Base-by-base conservation (phyloP, 2,888 invertebrate genomes). In the Meiosimyza platycephala region DNA sequence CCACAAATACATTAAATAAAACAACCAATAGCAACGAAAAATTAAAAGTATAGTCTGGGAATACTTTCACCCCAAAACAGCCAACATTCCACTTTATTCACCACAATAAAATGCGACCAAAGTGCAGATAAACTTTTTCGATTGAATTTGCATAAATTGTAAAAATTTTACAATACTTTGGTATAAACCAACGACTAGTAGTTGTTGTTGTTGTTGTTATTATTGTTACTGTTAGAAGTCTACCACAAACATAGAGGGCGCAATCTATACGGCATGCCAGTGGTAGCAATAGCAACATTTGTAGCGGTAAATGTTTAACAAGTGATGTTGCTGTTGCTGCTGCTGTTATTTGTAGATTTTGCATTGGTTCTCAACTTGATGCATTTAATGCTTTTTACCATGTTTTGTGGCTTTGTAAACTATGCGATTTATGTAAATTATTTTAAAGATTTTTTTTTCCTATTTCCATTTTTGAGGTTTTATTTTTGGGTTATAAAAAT, bases 101-200 rank as follows among this genome's bases (percentile, higher is more conserved):
- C 60, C 69, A 52, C 60, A 62, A 50, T 69, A 69, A 69, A 69
- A 28, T 60, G 69, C 60, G 51, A 60, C 60, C 69, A 69, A 69
- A 40, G 51, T 69, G 60, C 69, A 62, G 69, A 62, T 69, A 69
- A 69, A 69, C 40, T 60, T 69, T 40, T 69, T 69, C 69, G 60
- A 69, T 69, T 69, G 69, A 69, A 69, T 69, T 69, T 69, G 33
- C 69, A 69, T 69, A 69, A 69, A 69, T 69, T 62, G 51, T 69
- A 51, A n/a, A 60, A 60, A 69, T 60, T 69, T 33, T 60, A 15
- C 15, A 22, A 16, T 47, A 9, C 15, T 50, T 64, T 48, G 50
- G 57, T n/a, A 55, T 66, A 54, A 5, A n/a, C n/a, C 57, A 28
- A 28, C 16, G 18, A 18, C 18, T 54, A 16, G n/a, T 54, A 1